Base-by-base conservation (phyloP, 2,113 vertebrate species). In the Salvator merianae region DNA sequence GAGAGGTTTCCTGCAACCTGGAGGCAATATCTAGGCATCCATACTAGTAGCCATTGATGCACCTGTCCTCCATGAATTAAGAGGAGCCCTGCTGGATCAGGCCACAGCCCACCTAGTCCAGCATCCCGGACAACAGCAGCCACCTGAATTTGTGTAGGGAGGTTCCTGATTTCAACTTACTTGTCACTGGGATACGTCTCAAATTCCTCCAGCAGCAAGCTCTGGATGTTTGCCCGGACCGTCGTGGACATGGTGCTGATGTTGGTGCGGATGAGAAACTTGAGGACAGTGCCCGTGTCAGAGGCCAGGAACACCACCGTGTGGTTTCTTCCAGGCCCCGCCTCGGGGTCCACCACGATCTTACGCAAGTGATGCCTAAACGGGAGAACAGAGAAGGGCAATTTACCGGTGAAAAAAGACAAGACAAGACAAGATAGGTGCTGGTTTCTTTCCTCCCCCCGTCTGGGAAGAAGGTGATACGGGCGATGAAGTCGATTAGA, bases 281-380 rank as follows among this genome's bases (percentile, higher is more conserved):
- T 99, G 88, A 99, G 97, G 87, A 99, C 83, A 0, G 97, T 98
- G 87, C 98, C 98, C 0, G 95, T 95, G 94, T 97, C 98, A 0
- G 98, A 98, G 30, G 97, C 97, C 85, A 99, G 96, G 93, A 99
- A 99, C 47, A 99, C 94, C 40, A 99, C 94, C 0, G 98, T 99
- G 85, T 97, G 94, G 94, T 99, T 99, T 59, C 96, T 95, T 86
- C 97, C 94, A 0, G 98, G 97, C 22, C 98, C 98, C 0, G 98
- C 98, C 0, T 96, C 93, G 0, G 94, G 97, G 69, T 99, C 98
- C 96, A 99, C 97, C 53, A 96, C 98, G 3, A 99, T 98, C 78
- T 96, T 98, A n/a, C 97, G 98, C 83, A 99, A 96, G 93, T 98
- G 98, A 92, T 99, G 97, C 95, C 98, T 99, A 92, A 0, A 7